These are phyloP conservation scores for Callocephalon fimbriatum DNA, from an alignment of 2,113 vertebrate species.

Conservation along the genomic window DNA sequence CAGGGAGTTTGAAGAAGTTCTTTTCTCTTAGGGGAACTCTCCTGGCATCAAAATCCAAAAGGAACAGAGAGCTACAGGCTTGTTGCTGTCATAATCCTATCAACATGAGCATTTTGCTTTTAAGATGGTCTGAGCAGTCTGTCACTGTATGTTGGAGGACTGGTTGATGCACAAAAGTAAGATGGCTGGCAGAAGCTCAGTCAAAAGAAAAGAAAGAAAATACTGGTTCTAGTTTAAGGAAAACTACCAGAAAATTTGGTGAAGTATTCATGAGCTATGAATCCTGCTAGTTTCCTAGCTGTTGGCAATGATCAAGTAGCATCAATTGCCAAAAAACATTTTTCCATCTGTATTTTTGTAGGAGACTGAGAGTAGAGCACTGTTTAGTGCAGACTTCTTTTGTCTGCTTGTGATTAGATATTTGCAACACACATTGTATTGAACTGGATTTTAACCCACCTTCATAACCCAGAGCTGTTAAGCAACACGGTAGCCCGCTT, in stretches of 20 bases:
- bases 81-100: conserved; percentile 59
- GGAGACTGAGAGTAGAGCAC: background rate
- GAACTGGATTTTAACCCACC: background rate
- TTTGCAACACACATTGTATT: background rate
- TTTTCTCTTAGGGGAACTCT: conserved; percentile 19
- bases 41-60: conserved; percentile 22
- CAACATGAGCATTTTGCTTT: conserved; percentile 8
- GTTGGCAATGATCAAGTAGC: conserved; percentile 43
- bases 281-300: conserved; percentile 25
- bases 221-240: conserved; percentile 24
- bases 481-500: background rate
- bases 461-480: background rate
- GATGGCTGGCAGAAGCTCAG: conserved; percentile 18
- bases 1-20: conserved; percentile 29
- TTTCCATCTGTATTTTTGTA: conserved; percentile 56
- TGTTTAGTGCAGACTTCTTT: conserved; percentile 19
- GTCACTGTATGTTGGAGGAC: conserved; percentile 23
- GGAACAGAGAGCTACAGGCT: conserved; percentile 4
- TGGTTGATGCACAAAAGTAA: conserved; percentile 22
- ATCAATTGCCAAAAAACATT: conserved; percentile 50
- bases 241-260: conserved; percentile 53
- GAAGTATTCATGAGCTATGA: conserved; percentile 26
- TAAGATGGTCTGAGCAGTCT: conserved; percentile 48
- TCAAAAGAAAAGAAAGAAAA: conserved; percentile 27
- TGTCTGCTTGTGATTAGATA: conserved; percentile 22